A percentile compares a stretch with the other conserved stretches of the same genome.
Evolutionary conservation across 2,888 invertebrate species (phyloP).

Genomic region (Microchrysa polita): DNA sequence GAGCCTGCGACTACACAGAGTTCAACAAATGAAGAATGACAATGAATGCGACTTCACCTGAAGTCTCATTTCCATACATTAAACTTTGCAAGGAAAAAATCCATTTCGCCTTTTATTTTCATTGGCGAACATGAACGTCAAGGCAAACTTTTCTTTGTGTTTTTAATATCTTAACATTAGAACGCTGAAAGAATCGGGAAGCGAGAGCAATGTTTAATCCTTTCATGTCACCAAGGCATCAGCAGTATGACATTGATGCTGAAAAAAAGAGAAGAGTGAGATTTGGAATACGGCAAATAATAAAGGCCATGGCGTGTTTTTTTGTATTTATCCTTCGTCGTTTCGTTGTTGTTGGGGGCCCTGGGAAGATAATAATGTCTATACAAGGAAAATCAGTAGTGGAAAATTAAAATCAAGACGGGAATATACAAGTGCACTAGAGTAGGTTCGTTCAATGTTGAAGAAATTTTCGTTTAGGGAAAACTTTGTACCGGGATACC

Average conservation of each 20-base stretch:
- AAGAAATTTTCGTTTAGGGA: too few species aligned
- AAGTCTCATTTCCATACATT: not conserved
- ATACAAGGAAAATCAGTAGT: too few species aligned
- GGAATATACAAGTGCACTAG: too few species aligned
- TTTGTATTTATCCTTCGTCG: not conserved
- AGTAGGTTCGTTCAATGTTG: too few species aligned
- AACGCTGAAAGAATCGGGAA: not conserved
- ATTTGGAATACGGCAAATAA: not conserved
- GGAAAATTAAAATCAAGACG: too few species aligned
- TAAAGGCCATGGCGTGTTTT: not conserved
- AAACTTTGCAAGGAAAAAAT: not conserved
- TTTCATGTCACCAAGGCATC: conserved; percentile 5
- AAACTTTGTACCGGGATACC: too few species aligned
- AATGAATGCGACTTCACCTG: not conserved
- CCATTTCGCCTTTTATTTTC: not conserved
- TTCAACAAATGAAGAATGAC: not conserved
- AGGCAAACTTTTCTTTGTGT: not conserved
- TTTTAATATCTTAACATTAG: conserved; percentile 3
- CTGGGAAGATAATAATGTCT: too few species aligned
- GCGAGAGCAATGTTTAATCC: not conserved
- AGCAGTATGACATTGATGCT: conserved; percentile 2
- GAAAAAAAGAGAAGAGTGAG: not conserved
- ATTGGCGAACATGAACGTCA: not conserved
- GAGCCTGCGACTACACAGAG: not conserved
- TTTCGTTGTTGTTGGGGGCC: too few species aligned